Conservation (phyloP, 2,113 vertebrate species). For the Hyperopisus bebe region DNA sequence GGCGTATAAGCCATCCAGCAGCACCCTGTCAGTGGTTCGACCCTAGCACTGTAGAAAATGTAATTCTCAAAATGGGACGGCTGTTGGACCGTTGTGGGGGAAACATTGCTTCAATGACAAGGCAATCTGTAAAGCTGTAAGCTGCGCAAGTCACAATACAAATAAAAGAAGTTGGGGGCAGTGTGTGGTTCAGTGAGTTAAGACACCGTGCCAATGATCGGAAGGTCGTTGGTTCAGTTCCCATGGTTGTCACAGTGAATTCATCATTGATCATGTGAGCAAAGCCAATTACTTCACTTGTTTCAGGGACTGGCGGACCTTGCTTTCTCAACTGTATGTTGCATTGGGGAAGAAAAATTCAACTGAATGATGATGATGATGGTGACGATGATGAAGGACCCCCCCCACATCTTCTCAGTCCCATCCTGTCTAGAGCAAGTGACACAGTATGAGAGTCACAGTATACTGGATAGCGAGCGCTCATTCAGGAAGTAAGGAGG, state of each 20-base stretch:
- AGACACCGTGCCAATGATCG: not conserved
- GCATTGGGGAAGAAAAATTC: not conserved
- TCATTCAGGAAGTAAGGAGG: constrained; percentile 10
- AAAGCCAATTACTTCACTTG: not conserved
- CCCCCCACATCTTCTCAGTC: not conserved
- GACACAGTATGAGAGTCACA: not conserved
- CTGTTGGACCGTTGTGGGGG: not conserved
- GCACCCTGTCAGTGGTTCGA: not conserved
- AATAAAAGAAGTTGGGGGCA: not conserved
- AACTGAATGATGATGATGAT: not conserved
- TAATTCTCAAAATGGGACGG: not conserved
- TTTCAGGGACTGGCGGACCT: not conserved
- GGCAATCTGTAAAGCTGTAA: not conserved
- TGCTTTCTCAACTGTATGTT: not conserved
- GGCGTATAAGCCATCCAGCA: not conserved
- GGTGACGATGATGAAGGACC: not conserved
- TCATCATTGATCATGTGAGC: not conserved
- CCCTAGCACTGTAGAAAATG: not conserved
- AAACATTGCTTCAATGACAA: not conserved
- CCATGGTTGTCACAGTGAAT: not conserved
- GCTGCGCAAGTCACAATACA: not conserved
- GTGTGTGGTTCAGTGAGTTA: not conserved
- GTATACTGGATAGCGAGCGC: not conserved
- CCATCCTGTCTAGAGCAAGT: not conserved
- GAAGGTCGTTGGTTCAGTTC: not conserved